A percentile compares a stretch with the other conserved stretches of the same genome.
These are phyloP conservation scores for Eupithecia insigniata DNA, from an alignment of 2,888 invertebrate genomes.

Conservation along the genomic window DNA sequence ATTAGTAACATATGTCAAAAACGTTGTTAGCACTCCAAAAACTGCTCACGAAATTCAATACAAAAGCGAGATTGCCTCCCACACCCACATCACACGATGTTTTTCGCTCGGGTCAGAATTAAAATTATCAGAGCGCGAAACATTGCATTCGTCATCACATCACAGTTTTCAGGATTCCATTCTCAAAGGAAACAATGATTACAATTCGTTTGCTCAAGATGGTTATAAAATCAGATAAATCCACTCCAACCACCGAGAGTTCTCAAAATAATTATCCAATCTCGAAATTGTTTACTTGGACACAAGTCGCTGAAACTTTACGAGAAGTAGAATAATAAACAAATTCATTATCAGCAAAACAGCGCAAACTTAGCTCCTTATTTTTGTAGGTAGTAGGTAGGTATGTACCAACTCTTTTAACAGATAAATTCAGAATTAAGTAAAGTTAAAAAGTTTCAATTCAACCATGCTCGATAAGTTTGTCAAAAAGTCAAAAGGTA, in stretches of 20 bases:
- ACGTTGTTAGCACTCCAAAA: not conserved
- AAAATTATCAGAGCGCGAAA: slow-evolving; percentile 44
- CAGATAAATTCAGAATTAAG: not conserved
- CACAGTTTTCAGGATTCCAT: slow-evolving; percentile 42
- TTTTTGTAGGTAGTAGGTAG: not conserved
- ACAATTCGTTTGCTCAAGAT: slow-evolving; percentile 1
- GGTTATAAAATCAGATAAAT: not conserved
- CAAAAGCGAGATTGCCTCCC: slow-evolving; percentile 15
- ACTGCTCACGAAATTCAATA: slow-evolving; percentile 4
- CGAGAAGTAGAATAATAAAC: not conserved
- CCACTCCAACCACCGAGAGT: not conserved
- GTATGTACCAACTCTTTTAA: not conserved
- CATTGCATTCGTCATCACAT: slow-evolving; percentile 46
- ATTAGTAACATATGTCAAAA: not conserved
- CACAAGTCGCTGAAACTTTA: not conserved
- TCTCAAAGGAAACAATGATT: slow-evolving; percentile 31
- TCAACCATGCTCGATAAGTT: not conserved
- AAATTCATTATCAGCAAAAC: not conserved
- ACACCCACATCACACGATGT: slow-evolving; percentile 28
- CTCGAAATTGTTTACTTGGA: not conserved
- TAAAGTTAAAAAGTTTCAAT: not conserved
- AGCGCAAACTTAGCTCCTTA: not conserved
- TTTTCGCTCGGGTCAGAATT: slow-evolving; percentile 39
- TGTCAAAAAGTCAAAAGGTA: not conserved
- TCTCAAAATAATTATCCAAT: not conserved